Evolutionary conservation across 2,797 vertebrate species (phyloP).

Genomic region (Carapus acus): DNA sequence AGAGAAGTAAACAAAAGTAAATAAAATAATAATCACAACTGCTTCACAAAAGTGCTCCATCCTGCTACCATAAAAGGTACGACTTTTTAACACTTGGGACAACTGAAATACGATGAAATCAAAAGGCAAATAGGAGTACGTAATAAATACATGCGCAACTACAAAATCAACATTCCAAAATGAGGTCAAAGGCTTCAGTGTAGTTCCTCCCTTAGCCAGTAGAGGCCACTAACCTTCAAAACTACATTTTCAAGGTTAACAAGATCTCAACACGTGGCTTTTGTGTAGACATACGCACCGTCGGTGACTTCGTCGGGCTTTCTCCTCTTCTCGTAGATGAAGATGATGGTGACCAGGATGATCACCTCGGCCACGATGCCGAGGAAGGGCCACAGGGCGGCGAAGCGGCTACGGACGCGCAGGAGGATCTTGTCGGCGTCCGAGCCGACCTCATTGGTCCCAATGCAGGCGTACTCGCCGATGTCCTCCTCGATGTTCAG

Average conservation of each 20-base stretch:
- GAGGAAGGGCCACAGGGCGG: slow-evolving; percentile 95
- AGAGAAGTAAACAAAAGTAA: slow-evolving; percentile 72
- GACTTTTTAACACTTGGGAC: slow-evolving; percentile 15
- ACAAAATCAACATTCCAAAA: slow-evolving; percentile 1
- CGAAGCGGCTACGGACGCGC: slow-evolving; percentile 87
- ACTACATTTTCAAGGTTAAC: too few species aligned
- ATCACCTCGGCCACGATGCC: slow-evolving; percentile 95
- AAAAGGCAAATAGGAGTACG: slow-evolving; percentile 27
- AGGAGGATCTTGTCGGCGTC: slow-evolving; percentile 53
- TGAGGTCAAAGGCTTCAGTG: background rate
- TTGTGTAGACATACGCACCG: slow-evolving; percentile 69
- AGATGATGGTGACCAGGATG: slow-evolving; percentile 90
- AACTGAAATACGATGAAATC: slow-evolving; percentile 31
- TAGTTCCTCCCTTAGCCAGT: background rate
- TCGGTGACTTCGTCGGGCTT: slow-evolving; percentile 90
- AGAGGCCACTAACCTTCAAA: too few species aligned
- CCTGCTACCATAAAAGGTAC: slow-evolving; percentile 30
- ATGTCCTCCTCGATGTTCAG: slow-evolving; percentile 73
- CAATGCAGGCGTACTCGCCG: slow-evolving; percentile 76
- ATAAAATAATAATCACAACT: slow-evolving; percentile 53
- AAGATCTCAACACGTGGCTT: too few species aligned
- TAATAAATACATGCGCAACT: slow-evolving; percentile 28
- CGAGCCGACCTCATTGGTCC: slow-evolving; percentile 52
- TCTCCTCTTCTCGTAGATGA: slow-evolving; percentile 97
- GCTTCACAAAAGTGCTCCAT: slow-evolving; percentile 34